Conservation (phyloP, 2,888 invertebrate genomes). For the Volucella inflata region DNA sequence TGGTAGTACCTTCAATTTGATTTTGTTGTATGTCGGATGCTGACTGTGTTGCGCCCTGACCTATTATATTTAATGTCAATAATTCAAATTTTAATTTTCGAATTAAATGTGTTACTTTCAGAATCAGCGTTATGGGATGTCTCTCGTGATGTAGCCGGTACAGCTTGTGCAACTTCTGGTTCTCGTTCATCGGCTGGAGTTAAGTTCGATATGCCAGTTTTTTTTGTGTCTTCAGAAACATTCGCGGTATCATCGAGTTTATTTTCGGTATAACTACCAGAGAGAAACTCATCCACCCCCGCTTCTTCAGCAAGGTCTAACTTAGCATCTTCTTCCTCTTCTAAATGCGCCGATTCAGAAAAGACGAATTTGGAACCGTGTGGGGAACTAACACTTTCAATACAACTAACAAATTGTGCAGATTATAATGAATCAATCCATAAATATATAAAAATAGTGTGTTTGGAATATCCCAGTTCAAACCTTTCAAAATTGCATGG, state of each 20-base stretch:
- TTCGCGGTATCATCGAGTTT: constrained; percentile 50
- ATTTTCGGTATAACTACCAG: constrained; percentile 57
- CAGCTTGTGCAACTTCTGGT: constrained; percentile 50
- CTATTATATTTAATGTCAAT: constrained; percentile 50
- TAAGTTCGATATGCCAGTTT: constrained; percentile 32
- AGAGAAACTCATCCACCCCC: constrained; percentile 80
- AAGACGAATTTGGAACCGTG: constrained; percentile 89
- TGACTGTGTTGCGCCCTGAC: constrained; percentile 84
- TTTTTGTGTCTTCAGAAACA: constrained; percentile 52
- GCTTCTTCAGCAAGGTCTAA: constrained; percentile 84
- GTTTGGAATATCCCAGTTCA: too few species aligned
- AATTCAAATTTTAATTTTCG: constrained; percentile 6
- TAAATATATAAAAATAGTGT: too few species aligned
- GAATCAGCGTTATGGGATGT: constrained; percentile 79
- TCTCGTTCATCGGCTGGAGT: constrained; percentile 53
- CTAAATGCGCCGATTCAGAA: constrained; percentile 87
- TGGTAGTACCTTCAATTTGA: constrained; percentile 79
- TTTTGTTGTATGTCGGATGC: constrained; percentile 82
- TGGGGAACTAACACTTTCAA: constrained; percentile 89
- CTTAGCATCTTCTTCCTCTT: constrained; percentile 82
- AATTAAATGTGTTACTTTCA: constrained; percentile 78
- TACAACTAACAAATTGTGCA: constrained; percentile 83
- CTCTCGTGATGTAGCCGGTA: constrained; percentile 77
- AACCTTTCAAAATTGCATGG: too few species aligned
- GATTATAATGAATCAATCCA: not conserved